Conservation (phyloP, 2,888 invertebrate genomes). For the Macroteleia sp. region DNA sequence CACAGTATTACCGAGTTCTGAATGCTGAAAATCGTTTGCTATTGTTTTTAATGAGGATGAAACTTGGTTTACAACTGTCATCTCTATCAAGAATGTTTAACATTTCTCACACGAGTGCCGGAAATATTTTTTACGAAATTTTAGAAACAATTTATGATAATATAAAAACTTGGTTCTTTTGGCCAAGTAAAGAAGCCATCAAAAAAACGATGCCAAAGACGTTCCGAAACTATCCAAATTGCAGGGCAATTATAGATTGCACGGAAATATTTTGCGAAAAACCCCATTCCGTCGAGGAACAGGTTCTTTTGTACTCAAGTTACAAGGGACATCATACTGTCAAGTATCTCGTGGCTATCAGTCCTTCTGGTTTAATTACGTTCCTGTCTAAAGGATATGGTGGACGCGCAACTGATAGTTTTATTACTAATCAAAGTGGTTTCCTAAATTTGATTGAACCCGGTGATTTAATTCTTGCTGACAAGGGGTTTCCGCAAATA, state of each 20-base stretch:
- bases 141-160: slow-evolving; percentile 43
- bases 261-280: slow-evolving; percentile 58
- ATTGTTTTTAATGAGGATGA: slow-evolving; percentile 30
- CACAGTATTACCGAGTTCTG: not conserved
- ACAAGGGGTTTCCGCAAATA: slow-evolving; percentile 20
- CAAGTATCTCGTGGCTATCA: slow-evolving; percentile 65
- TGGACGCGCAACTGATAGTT: slow-evolving; percentile 63
- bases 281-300: slow-evolving; percentile 53
- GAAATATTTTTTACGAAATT: slow-evolving; percentile 44
- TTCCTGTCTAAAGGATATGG: slow-evolving; percentile 69
- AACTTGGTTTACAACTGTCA: slow-evolving; percentile 8
- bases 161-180: slow-evolving; percentile 63
- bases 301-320: slow-evolving; percentile 60
- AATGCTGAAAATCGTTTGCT: not conserved
- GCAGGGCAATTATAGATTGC: slow-evolving; percentile 54
- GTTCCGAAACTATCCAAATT: slow-evolving; percentile 55
- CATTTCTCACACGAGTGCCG: slow-evolving; percentile 36
- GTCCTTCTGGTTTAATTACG: slow-evolving; percentile 65
- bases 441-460: slow-evolving; percentile 68
- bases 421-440: slow-evolving; percentile 64
- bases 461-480: slow-evolving; percentile 47
- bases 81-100: slow-evolving; percentile 40
- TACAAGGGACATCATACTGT: slow-evolving; percentile 59
- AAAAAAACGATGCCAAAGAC: slow-evolving; percentile 48
- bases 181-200: slow-evolving; percentile 58